These are phyloP conservation scores for Euwallacea similis DNA, from an alignment of 1,140 invertebrate genomes.

Conservation along the genomic window DNA sequence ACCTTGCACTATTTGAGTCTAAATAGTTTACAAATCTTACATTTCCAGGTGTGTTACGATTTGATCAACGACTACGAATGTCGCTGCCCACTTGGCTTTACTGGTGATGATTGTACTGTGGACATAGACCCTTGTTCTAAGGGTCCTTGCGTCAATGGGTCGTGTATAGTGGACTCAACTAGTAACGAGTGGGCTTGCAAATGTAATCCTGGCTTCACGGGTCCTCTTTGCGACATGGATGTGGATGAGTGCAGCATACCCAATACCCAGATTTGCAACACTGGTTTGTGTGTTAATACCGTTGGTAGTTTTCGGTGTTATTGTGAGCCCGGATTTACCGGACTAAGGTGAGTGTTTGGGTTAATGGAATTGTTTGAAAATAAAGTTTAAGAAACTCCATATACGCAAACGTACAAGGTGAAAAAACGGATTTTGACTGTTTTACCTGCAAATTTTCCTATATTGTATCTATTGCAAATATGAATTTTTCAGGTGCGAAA, in stretches of 20 bases:
- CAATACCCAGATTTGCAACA: conserved; percentile 67
- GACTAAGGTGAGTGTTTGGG: conserved; percentile 60
- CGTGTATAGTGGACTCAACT: conserved; percentile 58
- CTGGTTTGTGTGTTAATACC: conserved; percentile 81
- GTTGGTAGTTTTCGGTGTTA: conserved; percentile 81
- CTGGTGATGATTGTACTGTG: conserved; percentile 71
- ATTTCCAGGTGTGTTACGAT: conserved; percentile 60
- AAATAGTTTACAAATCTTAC: conserved; percentile 1
- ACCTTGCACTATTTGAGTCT: not conserved
- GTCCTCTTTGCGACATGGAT: conserved; percentile 58
- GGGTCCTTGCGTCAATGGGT: conserved; percentile 70
- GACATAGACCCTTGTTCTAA: conserved; percentile 67
- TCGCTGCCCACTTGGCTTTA: conserved; percentile 67
- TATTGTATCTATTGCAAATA: too few relatives aligned
- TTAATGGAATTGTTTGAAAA: too few relatives aligned
- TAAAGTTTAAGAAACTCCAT: too few relatives aligned
- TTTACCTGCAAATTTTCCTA: too few relatives aligned
- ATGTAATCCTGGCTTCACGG: conserved; percentile 77
- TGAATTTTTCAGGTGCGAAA: conserved; percentile 61
- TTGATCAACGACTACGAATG: conserved; percentile 69
- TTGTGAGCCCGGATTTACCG: conserved; percentile 81
- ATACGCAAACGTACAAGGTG: too few relatives aligned
- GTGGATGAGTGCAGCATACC: conserved; percentile 74
- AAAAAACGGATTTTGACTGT: too few relatives aligned
- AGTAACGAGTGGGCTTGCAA: conserved; percentile 59